Conservation (phyloP, 1,140 invertebrate genomes). For the Holcopasites calliopsidis region DNA sequence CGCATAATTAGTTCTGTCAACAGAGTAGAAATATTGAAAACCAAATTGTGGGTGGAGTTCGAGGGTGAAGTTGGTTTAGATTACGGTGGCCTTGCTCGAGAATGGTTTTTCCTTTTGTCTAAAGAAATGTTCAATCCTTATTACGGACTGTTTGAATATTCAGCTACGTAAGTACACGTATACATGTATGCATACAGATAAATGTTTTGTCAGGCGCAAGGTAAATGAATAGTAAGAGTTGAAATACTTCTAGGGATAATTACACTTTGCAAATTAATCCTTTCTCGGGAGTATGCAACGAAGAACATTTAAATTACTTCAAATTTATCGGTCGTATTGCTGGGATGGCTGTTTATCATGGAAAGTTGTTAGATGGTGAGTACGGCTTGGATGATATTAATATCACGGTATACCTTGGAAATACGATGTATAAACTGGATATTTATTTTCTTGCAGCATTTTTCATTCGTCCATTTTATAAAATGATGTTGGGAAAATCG, state of each 20-base stretch:
- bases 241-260: constrained; percentile 89
- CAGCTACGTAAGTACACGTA: constrained; percentile 86
- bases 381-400: constrained; percentile 31
- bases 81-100: constrained; percentile 97
- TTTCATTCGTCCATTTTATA: constrained; percentile 99
- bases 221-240: constrained; percentile 20
- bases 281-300: constrained; percentile 97
- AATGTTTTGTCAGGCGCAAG: constrained; percentile 3
- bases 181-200: no score
- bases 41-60: constrained; percentile 99
- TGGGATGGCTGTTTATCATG: constrained; percentile 99
- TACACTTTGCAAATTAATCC: constrained; percentile 99
- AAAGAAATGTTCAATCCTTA: constrained; percentile 99
- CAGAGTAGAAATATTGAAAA: constrained; percentile 93
- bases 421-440: neutral
- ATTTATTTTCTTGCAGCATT: constrained; percentile 86
- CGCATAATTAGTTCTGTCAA: constrained; percentile 92
- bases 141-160: constrained; percentile 99
- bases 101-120: constrained; percentile 99
- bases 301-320: constrained; percentile 98
- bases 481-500: constrained; percentile 98
- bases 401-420: neutral
- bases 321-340: constrained; percentile 99
- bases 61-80: constrained; percentile 98
- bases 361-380: constrained; percentile 96